Conservation (phyloP, 2,888 invertebrate species). For the Acronicta leporina region DNA sequence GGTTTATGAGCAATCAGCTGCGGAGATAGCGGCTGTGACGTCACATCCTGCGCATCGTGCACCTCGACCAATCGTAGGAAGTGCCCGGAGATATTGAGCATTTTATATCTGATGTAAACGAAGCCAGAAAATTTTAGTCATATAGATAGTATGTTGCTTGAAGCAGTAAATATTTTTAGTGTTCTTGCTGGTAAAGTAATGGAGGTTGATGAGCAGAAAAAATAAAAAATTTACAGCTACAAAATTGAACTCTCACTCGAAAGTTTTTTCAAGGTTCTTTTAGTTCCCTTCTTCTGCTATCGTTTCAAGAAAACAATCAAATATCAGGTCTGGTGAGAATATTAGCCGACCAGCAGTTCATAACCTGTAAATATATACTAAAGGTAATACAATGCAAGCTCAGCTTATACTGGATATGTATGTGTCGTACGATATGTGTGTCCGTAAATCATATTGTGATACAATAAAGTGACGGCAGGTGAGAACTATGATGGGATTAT, state of each 20-base stretch:
- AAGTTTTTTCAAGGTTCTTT: too few relatives aligned
- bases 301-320: too few relatives aligned
- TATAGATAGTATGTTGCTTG: conserved; percentile 29
- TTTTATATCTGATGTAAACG: conserved; percentile 50
- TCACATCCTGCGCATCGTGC: conserved; percentile 69
- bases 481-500: background rate
- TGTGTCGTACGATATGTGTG: too few relatives aligned
- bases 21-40: conserved; percentile 71
- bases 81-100: conserved; percentile 55
- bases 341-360: too few relatives aligned
- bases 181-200: conserved; percentile 12
- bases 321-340: too few relatives aligned
- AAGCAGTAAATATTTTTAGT: conserved; percentile 38
- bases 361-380: too few relatives aligned
- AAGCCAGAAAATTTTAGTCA: conserved; percentile 30
- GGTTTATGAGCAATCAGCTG: conserved; percentile 78
- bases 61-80: conserved; percentile 65
- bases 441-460: too few relatives aligned
- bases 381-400: too few relatives aligned
- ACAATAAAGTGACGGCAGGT: too few relatives aligned
- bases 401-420: too few relatives aligned
- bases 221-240: background rate
- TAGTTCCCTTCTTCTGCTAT: too few relatives aligned
- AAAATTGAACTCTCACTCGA: too few relatives aligned
- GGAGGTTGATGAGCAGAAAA: background rate